Evolutionary conservation across 2,888 invertebrate species (phyloP), one percentile per base, ranked within the genome.

Genomic region (Nymphalis c-album): DNA sequence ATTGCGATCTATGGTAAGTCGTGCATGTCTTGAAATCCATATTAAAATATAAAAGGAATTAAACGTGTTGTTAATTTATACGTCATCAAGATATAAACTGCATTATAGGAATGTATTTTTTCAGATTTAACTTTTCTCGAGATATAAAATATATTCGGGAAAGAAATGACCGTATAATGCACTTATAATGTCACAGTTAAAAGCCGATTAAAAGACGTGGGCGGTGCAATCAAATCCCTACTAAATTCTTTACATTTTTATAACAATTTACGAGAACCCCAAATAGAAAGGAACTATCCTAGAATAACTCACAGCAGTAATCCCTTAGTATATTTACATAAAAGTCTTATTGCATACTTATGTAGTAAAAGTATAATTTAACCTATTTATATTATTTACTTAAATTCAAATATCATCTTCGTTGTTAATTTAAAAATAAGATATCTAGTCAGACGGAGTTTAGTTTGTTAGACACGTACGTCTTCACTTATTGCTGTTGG

Each of bases 301-400:
- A 64, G 69, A 70, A 70, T 68, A 72, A 70, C 75, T 74, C 75
- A n/a, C 67, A 68, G 76, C 78, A 71, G 76, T 78, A 79, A 81
- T 79, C 77, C 78, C 74, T 71, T 67, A 48, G 71, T 73, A 75
- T 78, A 80, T 83, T 83, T 80, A 82, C 76, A 40, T 40, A 40
- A 1, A 13, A 13, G 40, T 40, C 1, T 40, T 40, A 10, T 40
- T 13, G n/a, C n/a, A n/a, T n/a, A 40, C 40, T 13, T 40, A 40
- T 74, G 74, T 72, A 60, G 61, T 71, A 70, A 74, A 7, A 10
- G 8, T 8, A 40, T 1, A 0, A 10, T 40, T 10, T 10, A 40
- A 40, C 26, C 26, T 31, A 6, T 31, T 40, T 35, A 8, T 10
- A 40, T 31, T 40, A 40, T 40, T 40, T 40, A 40, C 7, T 40